phyloP scores from a whole-genome alignment of 1,140 invertebrate genomes.

The Zaprionus capensis region DNA sequence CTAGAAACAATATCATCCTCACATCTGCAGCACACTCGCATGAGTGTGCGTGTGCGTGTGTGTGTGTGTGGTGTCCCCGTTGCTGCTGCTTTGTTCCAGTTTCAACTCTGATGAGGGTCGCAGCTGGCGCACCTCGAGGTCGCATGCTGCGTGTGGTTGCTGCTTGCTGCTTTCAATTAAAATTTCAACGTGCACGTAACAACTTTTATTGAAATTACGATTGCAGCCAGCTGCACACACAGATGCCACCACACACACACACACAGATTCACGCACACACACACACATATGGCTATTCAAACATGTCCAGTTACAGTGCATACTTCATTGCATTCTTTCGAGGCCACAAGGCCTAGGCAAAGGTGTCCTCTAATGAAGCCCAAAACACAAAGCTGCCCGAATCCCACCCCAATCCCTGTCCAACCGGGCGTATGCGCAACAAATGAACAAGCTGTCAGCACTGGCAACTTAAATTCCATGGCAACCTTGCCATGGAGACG shows the following conservation, averaged over 20 bases:
- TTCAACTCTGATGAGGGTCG: constrained; percentile 67
- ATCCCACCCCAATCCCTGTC: not conserved
- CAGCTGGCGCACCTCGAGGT: constrained; percentile 65
- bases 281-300: constrained; percentile 19
- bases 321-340: constrained; percentile 73
- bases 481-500: not conserved
- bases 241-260: constrained; percentile 10
- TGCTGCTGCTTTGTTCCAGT: constrained; percentile 67
- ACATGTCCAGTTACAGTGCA: constrained; percentile 57
- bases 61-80: constrained; percentile 48
- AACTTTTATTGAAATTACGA: constrained; percentile 82
- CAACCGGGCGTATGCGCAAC: constrained; percentile 38
- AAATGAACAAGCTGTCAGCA: constrained; percentile 37
- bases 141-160: constrained; percentile 60
- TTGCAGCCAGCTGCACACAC: constrained; percentile 66
- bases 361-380: constrained; percentile 67
- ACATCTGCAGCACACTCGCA: constrained; percentile 15
- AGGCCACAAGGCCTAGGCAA: constrained; percentile 51
- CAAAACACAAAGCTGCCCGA: constrained; percentile 40
- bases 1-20: constrained; percentile 46
- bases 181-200: constrained; percentile 80
- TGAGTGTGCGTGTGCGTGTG: not conserved
- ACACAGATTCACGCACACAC: constrained; percentile 10
- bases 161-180: constrained; percentile 80
- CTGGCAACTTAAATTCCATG: constrained; percentile 18